Percentiles rank a stretch among this genome's conserved stretches.
These are phyloP conservation scores for Tetragnatha montana DNA, from an alignment of 2,888 invertebrate genomes.

Conservation along the genomic window DNA sequence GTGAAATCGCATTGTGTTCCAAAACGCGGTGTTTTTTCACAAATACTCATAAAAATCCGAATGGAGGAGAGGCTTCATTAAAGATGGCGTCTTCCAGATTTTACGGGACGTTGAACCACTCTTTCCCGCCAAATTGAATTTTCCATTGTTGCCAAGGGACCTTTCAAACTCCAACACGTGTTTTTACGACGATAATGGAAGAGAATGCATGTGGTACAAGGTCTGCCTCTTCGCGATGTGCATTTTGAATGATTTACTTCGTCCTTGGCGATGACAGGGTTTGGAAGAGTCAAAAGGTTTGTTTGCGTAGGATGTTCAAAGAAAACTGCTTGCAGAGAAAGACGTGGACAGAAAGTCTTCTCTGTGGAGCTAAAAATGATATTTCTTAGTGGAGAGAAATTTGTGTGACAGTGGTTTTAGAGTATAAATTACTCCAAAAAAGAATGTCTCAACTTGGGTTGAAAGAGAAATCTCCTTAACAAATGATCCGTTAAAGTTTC, in stretches of 20 bases:
- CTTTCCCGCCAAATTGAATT: conserved; percentile 31
- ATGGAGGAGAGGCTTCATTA: not conserved
- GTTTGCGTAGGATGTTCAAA: conserved; percentile 12
- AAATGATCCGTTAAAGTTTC: too few relatives aligned
- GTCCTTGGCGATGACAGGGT: conserved; percentile 30
- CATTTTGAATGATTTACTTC: conserved; percentile 25
- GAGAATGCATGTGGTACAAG: conserved; percentile 46
- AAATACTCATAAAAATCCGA: not conserved
- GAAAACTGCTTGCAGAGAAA: not conserved
- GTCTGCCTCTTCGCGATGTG: conserved; percentile 33
- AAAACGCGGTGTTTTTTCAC: not conserved
- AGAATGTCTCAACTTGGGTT: too few relatives aligned
- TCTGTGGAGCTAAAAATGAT: not conserved
- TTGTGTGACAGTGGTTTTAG: too few relatives aligned
- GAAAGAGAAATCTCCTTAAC: too few relatives aligned
- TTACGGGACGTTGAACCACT: conserved; percentile 35
- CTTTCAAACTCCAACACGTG: conserved; percentile 23
- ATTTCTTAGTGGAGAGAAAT: too few relatives aligned
- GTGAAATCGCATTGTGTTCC: not conserved
- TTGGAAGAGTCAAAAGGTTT: conserved; percentile 21
- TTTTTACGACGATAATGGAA: conserved; percentile 27
- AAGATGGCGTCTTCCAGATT: not conserved
- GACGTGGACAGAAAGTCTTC: not conserved
- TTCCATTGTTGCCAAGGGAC: conserved; percentile 35
- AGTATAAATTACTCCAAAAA: too few relatives aligned